Evolutionary conservation across 2,113 vertebrate genomes (phyloP).

Genomic region (Chitala chitala): DNA sequence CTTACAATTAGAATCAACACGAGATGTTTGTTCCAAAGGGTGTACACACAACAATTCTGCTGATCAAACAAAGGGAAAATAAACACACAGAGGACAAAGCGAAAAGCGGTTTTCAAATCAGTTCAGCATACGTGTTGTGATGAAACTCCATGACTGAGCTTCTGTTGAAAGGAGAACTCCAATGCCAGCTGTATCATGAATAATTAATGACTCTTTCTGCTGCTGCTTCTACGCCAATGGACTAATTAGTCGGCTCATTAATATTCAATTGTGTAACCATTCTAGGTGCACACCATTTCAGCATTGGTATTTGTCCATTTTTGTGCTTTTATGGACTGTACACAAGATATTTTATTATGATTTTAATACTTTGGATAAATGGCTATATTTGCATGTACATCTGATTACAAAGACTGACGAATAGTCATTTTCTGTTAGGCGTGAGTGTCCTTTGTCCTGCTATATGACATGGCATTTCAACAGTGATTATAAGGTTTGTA

Average conservation of each 20-base stretch:
- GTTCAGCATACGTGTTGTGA: background rate
- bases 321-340: slow-evolving; percentile 22
- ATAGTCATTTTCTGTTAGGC: background rate
- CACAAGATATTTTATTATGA: background rate
- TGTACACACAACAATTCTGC: background rate
- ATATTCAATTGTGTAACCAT: slow-evolving; percentile 32
- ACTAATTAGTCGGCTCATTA: slow-evolving; percentile 33
- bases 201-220: slow-evolving; percentile 32
- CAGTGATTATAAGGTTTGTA: background rate
- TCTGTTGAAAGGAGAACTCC: background rate
- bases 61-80: background rate
- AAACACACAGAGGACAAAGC: background rate
- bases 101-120: background rate
- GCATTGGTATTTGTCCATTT: slow-evolving; percentile 20
- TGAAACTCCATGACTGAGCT: slow-evolving; percentile 14
- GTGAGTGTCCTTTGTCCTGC: background rate
- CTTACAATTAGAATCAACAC: background rate
- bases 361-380: background rate
- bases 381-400: background rate
- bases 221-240: slow-evolving; percentile 28
- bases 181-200: slow-evolving; percentile 34
- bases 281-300: slow-evolving; percentile 26
- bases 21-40: background rate
- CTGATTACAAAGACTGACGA: background rate
- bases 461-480: background rate